Evolutionary conservation across 1,140 invertebrate species (phyloP), one percentile per base, ranked within the genome.

Genomic region (Drosophila fuyamai): DNA sequence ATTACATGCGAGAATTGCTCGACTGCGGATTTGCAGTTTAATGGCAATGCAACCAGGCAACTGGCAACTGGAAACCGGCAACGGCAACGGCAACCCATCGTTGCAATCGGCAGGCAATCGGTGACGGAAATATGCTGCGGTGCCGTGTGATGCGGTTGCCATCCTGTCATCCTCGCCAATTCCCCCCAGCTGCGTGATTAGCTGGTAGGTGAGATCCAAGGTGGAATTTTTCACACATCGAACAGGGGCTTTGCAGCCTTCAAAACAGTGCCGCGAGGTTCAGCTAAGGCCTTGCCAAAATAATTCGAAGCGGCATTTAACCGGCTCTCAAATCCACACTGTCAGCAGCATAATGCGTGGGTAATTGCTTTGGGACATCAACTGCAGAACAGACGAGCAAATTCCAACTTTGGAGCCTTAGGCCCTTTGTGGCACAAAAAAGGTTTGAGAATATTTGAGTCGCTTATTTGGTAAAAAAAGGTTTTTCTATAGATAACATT

Each of bases 1-100:
- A 86, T 86, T 86, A 86, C 82, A 86, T 79, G 79, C 76, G 79
- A 86, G 79, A 86, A 86, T 86, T 82, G 79, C 82, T 82, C 65
- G 67, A 67, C 83, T 86, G 79, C 79, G 79, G 83, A 86, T 86
- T 86, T 86, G 66, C 83, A 89, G 79, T 89, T 86, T 82, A 86
- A 86, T 86, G 79, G 66, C 70, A 80, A 85, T 81, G 82, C 79
- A 68, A 68, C 63, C 58, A 44, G 29, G 63, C 63, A 56, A 23
- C 62, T 36, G 5, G 66, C 68, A 32, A 32, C 29, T 8, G 6
- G 29, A 5, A 32, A 32, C 29, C 29, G 5, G 66, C 55, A 59
- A 32, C 53, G 23, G 23, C 23, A 23, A 23, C 36, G 5, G 66
- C 68, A 59, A 32, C 29, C 53, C 65, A 12, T 58, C 55, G 46